Conservation (phyloP, 1,140 invertebrate species). For the Drosophila tropicalis region DNA sequence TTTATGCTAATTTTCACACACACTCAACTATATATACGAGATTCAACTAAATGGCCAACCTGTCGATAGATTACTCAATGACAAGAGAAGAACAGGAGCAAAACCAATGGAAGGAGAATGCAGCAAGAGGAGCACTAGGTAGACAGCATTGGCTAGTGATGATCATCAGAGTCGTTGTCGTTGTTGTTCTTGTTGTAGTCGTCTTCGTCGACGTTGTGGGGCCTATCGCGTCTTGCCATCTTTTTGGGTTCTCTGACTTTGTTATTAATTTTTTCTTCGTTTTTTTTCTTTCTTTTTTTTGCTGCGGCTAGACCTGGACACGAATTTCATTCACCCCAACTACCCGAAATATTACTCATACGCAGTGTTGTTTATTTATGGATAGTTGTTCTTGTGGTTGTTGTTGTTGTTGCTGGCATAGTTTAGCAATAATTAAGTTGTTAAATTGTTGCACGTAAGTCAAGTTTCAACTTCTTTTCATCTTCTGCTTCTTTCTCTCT, state of each 20-base stretch:
- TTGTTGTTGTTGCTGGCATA: conserved; percentile 58
- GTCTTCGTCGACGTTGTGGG: conserved; percentile 48
- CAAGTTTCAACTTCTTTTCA: conserved; percentile 42
- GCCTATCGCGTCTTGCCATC: conserved; percentile 68
- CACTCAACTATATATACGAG: conserved; percentile 9
- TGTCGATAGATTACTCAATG: conserved; percentile 83
- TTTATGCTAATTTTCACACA: conserved; percentile 82
- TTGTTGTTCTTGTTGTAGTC: conserved; percentile 27
- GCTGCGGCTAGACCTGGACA: conserved; percentile 37
- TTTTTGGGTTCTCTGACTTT: conserved; percentile 57
- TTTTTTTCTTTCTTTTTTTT: conserved; percentile 25
- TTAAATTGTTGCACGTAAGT: conserved; percentile 82
- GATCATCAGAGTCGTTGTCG: conserved; percentile 4
- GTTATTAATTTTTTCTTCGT: conserved; percentile 60
- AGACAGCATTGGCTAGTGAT: background rate
- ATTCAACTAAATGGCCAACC: conserved; percentile 60
- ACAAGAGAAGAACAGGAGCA: conserved; percentile 57
- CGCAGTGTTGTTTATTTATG: conserved; percentile 79
- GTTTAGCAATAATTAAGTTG: conserved; percentile 83
- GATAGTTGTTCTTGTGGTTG: conserved; percentile 26
- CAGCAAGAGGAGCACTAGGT: conserved; percentile 19
- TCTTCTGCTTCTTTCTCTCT: conserved; percentile 29
- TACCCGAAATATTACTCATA: conserved; percentile 70
- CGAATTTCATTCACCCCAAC: conserved; percentile 45
- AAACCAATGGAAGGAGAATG: conserved; percentile 11